These are phyloP conservation scores for Brachyptera risi DNA, from an alignment of 2,888 invertebrate species.

Conservation along the genomic window DNA sequence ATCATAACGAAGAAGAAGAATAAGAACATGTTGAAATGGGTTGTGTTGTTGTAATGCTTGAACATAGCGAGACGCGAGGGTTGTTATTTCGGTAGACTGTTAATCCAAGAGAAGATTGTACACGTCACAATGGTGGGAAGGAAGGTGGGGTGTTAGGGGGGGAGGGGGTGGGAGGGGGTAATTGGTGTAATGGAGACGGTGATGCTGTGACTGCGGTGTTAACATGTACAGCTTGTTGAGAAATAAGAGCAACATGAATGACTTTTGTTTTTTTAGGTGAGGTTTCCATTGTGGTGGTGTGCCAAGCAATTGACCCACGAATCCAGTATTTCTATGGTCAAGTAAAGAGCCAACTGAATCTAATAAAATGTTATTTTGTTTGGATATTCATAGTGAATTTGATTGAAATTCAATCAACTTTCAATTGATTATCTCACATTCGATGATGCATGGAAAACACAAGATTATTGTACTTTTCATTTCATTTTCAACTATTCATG, in stretches of 20 bases:
- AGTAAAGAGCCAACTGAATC: too few species aligned
- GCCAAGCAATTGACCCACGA: too few species aligned
- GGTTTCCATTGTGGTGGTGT: not conserved
- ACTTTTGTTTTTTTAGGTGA: too few species aligned
- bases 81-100: not conserved
- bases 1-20: not conserved
- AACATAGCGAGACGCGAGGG: not conserved
- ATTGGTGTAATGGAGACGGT: constrained; percentile 26
- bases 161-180: constrained; percentile 16
- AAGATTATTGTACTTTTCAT: too few species aligned
- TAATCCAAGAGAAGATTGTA: constrained; percentile 11
- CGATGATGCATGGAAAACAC: too few species aligned
- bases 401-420: too few species aligned
- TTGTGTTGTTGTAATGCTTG: not conserved
- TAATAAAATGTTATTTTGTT: too few species aligned
- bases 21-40: not conserved
- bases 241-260: constrained; percentile 13
- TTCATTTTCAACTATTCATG: too few species aligned
- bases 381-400: too few species aligned
- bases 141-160: constrained; percentile 1
- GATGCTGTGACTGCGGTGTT: constrained; percentile 9
- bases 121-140: constrained; percentile 11
- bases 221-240: not conserved
- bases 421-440: too few species aligned
- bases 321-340: too few species aligned